Evolutionary conservation across 2,113 vertebrate genomes (phyloP), one percentile per base, ranked within the genome.

Genomic region (Seriola aureovittata): DNA sequence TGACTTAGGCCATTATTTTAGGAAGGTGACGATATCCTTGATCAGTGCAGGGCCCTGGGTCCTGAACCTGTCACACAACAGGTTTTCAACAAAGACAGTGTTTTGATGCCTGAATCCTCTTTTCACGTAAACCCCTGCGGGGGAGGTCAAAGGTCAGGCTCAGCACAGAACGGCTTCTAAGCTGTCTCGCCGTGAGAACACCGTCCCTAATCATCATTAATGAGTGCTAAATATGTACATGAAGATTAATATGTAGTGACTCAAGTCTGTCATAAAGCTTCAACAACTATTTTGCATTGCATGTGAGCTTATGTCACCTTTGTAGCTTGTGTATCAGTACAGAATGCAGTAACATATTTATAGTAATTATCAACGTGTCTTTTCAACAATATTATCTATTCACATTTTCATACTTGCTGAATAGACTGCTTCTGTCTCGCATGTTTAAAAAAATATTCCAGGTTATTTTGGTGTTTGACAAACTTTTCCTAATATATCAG

Each of bases 401-500:
- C 58, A 32, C 4, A 21, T 23, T 21, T 54, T 50, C 8, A 3
- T 55, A 84, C 67, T 72, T 71, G 46, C 54, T 85, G 58, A 71
- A 19, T 21, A 69, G 44, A 17, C 54, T n/a, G 34, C 29, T 78
- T 78, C 52, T 57, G 25, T 72, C 11, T 14, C 4, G 1, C 1
- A 5, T 59, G 40, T 63, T 74, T 23, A 60, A 78, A 58, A 69
- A 86, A 87, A 4, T 60, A 57, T 14, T 59, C 42, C 21, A 21
- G 17, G 42, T 36, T 83, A 17, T 76, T 84, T 71, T 25, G 58
- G 50, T 55, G 65, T 59, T 40, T 5, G 16, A 34, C 55, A 48
- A 81, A 69, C 77, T 65, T 84, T 86, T 73, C 46, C 32, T 42
- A 14, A 72, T 46, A 40, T 81, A 74, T 85, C 80, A 63, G 66